These are phyloP conservation scores for Tinamus major DNA, from an alignment of 2,797 vertebrate genomes.

Conservation along the genomic window DNA sequence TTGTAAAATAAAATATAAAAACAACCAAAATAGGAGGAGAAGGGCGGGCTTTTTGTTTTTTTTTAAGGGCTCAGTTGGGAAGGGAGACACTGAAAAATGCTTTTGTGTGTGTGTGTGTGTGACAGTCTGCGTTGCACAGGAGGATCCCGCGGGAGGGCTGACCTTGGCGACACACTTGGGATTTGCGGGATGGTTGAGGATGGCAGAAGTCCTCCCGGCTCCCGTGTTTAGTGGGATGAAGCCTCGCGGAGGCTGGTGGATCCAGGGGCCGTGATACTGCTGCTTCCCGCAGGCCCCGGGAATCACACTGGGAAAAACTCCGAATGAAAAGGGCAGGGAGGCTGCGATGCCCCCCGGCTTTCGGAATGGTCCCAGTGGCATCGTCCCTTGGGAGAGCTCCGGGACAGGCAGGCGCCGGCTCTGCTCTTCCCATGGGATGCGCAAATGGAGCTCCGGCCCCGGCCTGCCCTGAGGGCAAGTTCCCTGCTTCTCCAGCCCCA, in stretches of 20 bases:
- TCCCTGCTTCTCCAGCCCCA: no score
- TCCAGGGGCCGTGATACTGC: not conserved
- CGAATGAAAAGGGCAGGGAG: not conserved
- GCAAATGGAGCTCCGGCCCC: no score
- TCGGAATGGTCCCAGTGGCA: no score
- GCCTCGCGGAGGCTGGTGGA: not conserved
- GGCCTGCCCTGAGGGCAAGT: no score
- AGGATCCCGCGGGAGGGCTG: rapidly evolving
- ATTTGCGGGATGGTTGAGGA: not conserved
- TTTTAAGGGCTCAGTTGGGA: not conserved
- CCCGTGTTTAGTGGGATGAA: not conserved
- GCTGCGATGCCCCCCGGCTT: not conserved
- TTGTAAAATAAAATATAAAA: slow-evolving; percentile 62
- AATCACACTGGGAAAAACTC: not conserved
- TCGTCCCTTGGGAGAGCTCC: no score
- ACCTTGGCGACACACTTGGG: not conserved
- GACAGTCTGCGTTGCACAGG: rapidly evolving
- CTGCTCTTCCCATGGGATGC: no score
- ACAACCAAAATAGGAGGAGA: slow-evolving; percentile 56
- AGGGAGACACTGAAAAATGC: not conserved
- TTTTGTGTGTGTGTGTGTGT: not conserved
- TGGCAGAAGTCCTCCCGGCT: rapidly evolving
- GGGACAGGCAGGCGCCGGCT: no score
- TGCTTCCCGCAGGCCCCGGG: not conserved
- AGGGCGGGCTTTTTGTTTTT: not conserved